Base-by-base conservation (phyloP, 23 tunicate genomes). In the Trididemnum nubilum region DNA sequence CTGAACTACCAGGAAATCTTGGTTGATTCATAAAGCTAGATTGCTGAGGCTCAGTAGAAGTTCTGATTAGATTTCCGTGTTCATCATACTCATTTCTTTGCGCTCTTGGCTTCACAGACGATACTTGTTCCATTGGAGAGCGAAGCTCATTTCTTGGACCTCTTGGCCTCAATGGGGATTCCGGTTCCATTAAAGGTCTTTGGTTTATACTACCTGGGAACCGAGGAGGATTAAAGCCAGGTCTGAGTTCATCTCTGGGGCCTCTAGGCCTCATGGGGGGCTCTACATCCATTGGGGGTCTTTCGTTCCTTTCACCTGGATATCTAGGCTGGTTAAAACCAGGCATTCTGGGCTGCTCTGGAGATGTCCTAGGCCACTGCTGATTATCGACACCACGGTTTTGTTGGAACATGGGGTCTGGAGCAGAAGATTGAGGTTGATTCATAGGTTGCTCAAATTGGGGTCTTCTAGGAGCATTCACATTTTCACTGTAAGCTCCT, bases 81-180 rank as follows among this genome's bases (percentile, higher is more conserved):
- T 32, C 38, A 67, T 67, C 74, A 67, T 67, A 67, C 33, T 31
- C 74, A 67, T 67, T 32, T 33, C 38, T 32, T 31, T 33, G 74
- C 22, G 12, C 15, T 33, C 21, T 12, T 30, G 74, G 74, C 2
- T 31, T 44, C n/a, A n/a, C n/a, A n/a, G n/a, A n/a, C n/a, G n/a
- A n/a, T n/a, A n/a, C n/a, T n/a, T n/a, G n/a, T n/a, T n/a, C n/a
- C n/a, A n/a, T n/a, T n/a, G n/a, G n/a, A n/a, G n/a, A n/a, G n/a
- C n/a, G n/a, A n/a, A n/a, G n/a, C n/a, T n/a, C n/a, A n/a, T n/a
- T n/a, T n/a, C n/a, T n/a, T n/a, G n/a, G n/a, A n/a, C n/a, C n/a
- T n/a, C n/a, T n/a, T n/a, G n/a, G n/a, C n/a, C n/a, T n/a, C n/a
- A n/a, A n/a, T n/a, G n/a, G n/a, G n/a, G n/a, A n/a, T n/a, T n/a